These are phyloP conservation scores for Muntiacus reevesi DNA, from an alignment of 2,113 vertebrate genomes.

Conservation along the genomic window DNA sequence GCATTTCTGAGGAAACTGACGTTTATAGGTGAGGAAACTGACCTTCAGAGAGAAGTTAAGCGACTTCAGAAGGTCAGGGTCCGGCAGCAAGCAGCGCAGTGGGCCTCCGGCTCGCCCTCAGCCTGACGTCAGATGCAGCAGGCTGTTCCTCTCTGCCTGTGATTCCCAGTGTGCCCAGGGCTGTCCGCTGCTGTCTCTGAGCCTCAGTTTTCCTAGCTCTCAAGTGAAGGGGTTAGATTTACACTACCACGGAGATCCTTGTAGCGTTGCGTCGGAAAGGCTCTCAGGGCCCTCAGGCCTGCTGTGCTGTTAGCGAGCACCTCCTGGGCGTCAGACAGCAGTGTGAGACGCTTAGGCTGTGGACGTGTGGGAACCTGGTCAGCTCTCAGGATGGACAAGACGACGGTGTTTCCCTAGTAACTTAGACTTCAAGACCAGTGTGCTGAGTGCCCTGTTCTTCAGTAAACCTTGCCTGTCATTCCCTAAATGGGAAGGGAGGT, in stretches of 20 bases:
- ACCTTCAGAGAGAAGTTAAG: neutral
- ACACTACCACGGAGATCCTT: neutral
- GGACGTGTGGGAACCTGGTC: neutral
- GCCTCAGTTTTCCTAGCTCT: neutral
- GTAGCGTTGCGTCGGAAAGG: neutral
- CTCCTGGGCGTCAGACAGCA: neutral
- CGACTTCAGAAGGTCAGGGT: neutral
- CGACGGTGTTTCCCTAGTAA: too few species aligned
- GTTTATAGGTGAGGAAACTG: neutral
- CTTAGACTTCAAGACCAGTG: too few species aligned
- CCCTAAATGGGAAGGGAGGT: too few species aligned
- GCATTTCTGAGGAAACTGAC: neutral
- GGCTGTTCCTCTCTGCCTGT: neutral
- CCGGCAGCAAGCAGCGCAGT: rapidly evolving
- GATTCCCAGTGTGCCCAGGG: neutral
- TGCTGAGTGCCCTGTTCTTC: too few species aligned
- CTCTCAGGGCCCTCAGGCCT: neutral
- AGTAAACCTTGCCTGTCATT: too few species aligned
- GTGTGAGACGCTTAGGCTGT: neutral
- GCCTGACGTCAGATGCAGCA: neutral
- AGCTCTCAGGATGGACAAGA: neutral
- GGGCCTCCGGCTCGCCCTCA: neutral
- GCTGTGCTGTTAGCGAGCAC: rapidly evolving
- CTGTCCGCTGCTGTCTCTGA: neutral
- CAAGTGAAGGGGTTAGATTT: neutral